phyloP scores from a whole-genome alignment of 2,888 invertebrate genomes.

The Pimpla rufipes region DNA sequence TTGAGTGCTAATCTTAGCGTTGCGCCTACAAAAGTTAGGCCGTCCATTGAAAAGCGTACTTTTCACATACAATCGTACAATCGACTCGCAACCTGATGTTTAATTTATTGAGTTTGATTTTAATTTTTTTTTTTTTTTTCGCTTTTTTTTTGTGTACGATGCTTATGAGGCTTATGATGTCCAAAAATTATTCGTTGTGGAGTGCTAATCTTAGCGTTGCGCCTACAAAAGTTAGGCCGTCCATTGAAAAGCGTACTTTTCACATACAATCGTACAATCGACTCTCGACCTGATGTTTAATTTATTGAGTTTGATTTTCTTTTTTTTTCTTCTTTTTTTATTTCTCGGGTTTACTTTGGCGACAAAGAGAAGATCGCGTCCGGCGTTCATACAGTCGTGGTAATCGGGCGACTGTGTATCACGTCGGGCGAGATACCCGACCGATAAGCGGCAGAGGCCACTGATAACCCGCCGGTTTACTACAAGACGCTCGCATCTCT shows the following conservation, averaged over 20 bases:
- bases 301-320: neutral
- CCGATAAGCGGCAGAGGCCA: slow-evolving; percentile 69
- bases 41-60: too few species aligned
- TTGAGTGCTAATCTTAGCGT: too few species aligned
- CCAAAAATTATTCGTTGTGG: too few species aligned
- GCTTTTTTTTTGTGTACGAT: slow-evolving; percentile 1
- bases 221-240: too few species aligned
- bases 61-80: too few species aligned
- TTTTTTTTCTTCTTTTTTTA: slow-evolving; percentile 33
- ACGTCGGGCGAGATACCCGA: slow-evolving; percentile 70
- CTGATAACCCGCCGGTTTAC: slow-evolving; percentile 58
- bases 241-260: too few species aligned
- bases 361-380: slow-evolving; percentile 49
- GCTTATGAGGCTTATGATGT: too few species aligned
- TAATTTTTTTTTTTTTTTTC: slow-evolving; percentile 37
- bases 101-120: neutral
- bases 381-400: neutral
- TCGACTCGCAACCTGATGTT: neutral
- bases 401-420: slow-evolving; percentile 55
- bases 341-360: neutral
- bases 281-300: neutral
- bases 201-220: too few species aligned
- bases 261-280: too few species aligned
- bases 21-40: too few species aligned
- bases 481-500: neutral